Evolutionary conservation across 2,113 vertebrate genomes (phyloP).

Genomic region (Shinisaurus crocodilurus): DNA sequence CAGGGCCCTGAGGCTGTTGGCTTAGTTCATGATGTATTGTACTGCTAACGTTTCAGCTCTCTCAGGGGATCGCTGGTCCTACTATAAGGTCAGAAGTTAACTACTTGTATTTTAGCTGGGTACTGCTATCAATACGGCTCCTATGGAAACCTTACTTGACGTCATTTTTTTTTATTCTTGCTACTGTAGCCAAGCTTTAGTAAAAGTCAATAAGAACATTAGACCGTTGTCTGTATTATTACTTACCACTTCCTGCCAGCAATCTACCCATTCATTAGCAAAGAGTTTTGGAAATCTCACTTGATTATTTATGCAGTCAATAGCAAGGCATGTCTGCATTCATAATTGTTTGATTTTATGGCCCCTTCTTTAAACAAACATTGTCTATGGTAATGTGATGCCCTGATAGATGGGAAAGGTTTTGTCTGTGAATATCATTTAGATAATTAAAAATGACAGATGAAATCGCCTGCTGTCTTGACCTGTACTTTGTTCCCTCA

Average conservation of each 20-base stretch:
- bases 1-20: conserved; percentile 73
- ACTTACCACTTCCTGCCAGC: conserved; percentile 85
- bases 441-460: conserved; percentile 99
- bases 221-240: conserved; percentile 90
- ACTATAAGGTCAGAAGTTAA: conserved; percentile 85
- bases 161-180: conserved; percentile 83
- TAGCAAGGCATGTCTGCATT: conserved; percentile 93
- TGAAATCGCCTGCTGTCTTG: conserved; percentile 94
- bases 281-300: conserved; percentile 86
- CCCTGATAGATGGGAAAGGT: conserved; percentile 94
- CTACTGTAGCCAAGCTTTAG: conserved; percentile 77
- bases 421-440: conserved; percentile 98
- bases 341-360: conserved; percentile 98
- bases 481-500: conserved; percentile 95
- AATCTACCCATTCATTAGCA: conserved; percentile 92
- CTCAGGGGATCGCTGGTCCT: conserved; percentile 76
- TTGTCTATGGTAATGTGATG: conserved; percentile 96
- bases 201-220: conserved; percentile 90
- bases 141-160: conserved; percentile 85
- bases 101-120: conserved; percentile 83
- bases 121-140: conserved; percentile 81
- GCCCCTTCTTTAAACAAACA: conserved; percentile 98
- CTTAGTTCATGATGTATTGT: conserved; percentile 78
- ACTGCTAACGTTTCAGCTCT: conserved; percentile 71
- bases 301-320: conserved; percentile 97